Evolutionary conservation across 1,140 invertebrate genomes (phyloP).

Genomic region (Laodelphax striatellus): DNA sequence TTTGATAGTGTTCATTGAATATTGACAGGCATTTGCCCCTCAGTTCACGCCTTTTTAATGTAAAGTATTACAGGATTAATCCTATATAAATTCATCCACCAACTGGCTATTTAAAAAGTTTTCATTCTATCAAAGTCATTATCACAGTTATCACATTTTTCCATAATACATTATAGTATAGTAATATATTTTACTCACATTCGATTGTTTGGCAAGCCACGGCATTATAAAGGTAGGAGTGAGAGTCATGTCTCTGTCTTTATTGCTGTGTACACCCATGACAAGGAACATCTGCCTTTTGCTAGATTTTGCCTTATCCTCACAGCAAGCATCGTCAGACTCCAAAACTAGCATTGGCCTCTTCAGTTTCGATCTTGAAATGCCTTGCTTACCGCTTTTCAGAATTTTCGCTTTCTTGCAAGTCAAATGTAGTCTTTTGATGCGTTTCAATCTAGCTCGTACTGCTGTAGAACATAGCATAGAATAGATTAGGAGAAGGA

Average conservation of each 20-base stretch:
- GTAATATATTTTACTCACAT: constrained; percentile 20
- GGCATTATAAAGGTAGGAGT: constrained; percentile 36
- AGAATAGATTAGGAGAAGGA: neutral
- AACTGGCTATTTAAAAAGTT: too few species aligned
- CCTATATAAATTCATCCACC: too few species aligned
- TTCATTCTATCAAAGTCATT: too few species aligned
- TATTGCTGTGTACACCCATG: constrained; percentile 33
- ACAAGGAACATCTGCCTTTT: constrained; percentile 31
- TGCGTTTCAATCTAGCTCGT: constrained; percentile 29
- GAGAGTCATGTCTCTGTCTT: constrained; percentile 26
- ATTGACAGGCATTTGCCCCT: too few species aligned
- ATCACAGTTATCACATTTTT: too few species aligned
- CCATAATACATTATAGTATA: neutral
- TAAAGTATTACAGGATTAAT: too few species aligned
- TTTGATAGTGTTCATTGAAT: too few species aligned
- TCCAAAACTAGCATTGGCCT: constrained; percentile 30
- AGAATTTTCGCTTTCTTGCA: constrained; percentile 33
- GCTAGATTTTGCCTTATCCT: constrained; percentile 20
- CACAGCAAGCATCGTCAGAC: constrained; percentile 32
- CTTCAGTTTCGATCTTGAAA: constrained; percentile 14
- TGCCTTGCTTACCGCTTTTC: constrained; percentile 24
- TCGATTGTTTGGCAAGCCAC: constrained; percentile 31
- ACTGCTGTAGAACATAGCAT: constrained; percentile 29
- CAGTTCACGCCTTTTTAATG: too few species aligned
- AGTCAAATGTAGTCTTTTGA: constrained; percentile 28